Conservation (phyloP, 2,888 invertebrate species). For the Pollenia amentaria region DNA sequence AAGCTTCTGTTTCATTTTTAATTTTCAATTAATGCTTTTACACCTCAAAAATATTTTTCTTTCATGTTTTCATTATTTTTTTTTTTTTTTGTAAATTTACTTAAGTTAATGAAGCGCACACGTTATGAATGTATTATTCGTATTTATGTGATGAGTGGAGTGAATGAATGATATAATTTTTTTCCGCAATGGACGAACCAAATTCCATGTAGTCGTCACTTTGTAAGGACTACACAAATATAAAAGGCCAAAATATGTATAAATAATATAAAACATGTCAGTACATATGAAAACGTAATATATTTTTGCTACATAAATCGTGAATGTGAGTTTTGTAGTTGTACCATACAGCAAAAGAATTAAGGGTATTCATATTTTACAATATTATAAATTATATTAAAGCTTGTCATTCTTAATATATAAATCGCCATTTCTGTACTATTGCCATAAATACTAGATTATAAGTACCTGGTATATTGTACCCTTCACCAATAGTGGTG, state of each 20-base stretch:
- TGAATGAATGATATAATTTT: slow-evolving; percentile 33
- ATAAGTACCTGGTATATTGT: too few species aligned
- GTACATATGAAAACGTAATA: neutral
- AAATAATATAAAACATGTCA: slow-evolving; percentile 14
- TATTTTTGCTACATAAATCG: slow-evolving; percentile 15
- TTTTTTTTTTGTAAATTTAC: slow-evolving; percentile 61
- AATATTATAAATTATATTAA: too few species aligned
- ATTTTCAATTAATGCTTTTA: slow-evolving; percentile 60
- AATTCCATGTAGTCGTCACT: slow-evolving; percentile 2
- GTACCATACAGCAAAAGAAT: neutral
- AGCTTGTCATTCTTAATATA: too few species aligned
- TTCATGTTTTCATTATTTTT: neutral
- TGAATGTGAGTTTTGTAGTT: neutral
- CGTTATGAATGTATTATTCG: slow-evolving; percentile 68
- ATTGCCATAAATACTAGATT: too few species aligned
- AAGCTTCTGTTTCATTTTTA: slow-evolving; percentile 41
- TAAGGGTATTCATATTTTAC: slow-evolving; percentile 5
- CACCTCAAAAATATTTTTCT: slow-evolving; percentile 50
- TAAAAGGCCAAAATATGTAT: slow-evolving; percentile 32
- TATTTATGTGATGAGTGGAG: slow-evolving; percentile 36
- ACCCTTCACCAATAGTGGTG: too few species aligned
- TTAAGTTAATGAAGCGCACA: slow-evolving; percentile 72
- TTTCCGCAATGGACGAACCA: neutral
- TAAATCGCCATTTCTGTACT: too few species aligned
- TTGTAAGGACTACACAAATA: slow-evolving; percentile 26